Evolutionary conservation across 2,113 vertebrate genomes (phyloP).

Genomic region (Sinocyclocheilus anshuiensis): DNA sequence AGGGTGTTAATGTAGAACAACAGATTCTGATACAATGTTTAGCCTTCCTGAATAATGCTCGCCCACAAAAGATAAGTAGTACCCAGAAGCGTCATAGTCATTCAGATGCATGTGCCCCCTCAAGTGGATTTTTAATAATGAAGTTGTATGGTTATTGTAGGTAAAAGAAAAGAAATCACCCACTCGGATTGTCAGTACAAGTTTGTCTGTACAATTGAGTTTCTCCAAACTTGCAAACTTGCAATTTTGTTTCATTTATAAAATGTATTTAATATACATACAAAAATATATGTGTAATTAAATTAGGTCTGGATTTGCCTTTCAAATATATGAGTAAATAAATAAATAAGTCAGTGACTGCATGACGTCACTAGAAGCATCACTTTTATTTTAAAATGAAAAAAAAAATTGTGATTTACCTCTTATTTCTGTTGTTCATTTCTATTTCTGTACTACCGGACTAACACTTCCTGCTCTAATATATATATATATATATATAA

Average conservation of each 20-base stretch:
- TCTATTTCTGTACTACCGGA: background rate
- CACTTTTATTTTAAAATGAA: background rate
- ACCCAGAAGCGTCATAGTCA: background rate
- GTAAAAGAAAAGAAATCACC: background rate
- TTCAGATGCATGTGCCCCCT: conserved; percentile 11
- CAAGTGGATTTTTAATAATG: background rate
- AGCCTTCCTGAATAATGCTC: background rate
- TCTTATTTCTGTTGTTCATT: background rate
- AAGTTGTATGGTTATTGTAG: background rate
- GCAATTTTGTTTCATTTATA: background rate
- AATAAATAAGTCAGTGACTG: background rate
- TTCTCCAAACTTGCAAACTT: background rate
- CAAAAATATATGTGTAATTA: no score
- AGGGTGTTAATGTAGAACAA: background rate
- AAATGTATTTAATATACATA: background rate
- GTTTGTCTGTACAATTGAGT: background rate
- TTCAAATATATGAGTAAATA: background rate
- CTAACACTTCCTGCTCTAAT: background rate
- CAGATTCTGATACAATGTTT: background rate
- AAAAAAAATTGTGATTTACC: background rate
- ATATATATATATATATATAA: background rate
- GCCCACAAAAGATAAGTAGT: background rate
- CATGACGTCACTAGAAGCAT: background rate
- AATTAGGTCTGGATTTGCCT: background rate
- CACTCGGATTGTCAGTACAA: background rate